Conservation (phyloP, 2,888 invertebrate genomes). For the Eilema caniola region DNA sequence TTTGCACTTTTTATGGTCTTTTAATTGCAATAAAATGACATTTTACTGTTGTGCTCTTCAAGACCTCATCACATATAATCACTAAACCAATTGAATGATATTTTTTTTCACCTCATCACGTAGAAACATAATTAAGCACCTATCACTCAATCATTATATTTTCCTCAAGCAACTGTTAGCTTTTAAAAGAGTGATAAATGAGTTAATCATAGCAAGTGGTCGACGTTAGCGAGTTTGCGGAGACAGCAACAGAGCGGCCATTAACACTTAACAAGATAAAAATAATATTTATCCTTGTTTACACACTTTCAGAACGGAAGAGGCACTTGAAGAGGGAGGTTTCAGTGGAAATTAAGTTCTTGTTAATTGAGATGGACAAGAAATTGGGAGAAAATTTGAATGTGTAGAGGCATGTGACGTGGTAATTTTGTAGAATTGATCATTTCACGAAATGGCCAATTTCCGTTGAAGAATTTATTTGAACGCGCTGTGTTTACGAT, state of each 20-base stretch:
- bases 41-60: too few relatives aligned
- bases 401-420: too few relatives aligned
- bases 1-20: too few relatives aligned
- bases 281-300: slow-evolving; percentile 10
- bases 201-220: slow-evolving; percentile 16
- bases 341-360: neutral
- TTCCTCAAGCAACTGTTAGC: neutral
- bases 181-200: slow-evolving; percentile 9
- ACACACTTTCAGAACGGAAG: neutral
- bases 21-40: too few relatives aligned
- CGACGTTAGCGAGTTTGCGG: slow-evolving; percentile 9
- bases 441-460: too few relatives aligned
- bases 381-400: neutral
- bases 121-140: too few relatives aligned
- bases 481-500: too few relatives aligned
- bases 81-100: too few relatives aligned
- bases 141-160: neutral
- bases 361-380: neutral
- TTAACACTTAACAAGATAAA: slow-evolving; percentile 13
- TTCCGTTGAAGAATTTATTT: too few relatives aligned
- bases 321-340: neutral
- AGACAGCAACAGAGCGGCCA: neutral
- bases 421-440: neutral
- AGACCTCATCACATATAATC: too few relatives aligned
- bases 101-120: too few relatives aligned